These are phyloP conservation scores for Sebastes elongatus DNA, from an alignment of 2,797 vertebrate species.

Conservation along the genomic window DNA sequence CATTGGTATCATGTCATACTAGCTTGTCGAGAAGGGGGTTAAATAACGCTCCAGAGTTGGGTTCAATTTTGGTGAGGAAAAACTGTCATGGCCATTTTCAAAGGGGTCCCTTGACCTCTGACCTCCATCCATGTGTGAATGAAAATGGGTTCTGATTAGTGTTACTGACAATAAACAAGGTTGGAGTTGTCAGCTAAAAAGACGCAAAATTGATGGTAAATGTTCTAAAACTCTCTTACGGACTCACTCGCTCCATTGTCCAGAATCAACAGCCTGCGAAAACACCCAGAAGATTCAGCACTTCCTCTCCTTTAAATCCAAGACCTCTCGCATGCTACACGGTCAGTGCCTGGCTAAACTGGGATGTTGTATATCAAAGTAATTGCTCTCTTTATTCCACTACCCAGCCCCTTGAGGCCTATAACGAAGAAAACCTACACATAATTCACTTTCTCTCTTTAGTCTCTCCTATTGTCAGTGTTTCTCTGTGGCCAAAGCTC, in stretches of 20 bases:
- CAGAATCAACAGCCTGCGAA: slow-evolving; percentile 1
- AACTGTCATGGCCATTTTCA: no score
- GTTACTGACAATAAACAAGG: slow-evolving; percentile 16
- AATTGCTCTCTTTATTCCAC: slow-evolving; percentile 13
- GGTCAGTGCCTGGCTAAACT: not conserved
- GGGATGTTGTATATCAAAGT: slow-evolving; percentile 33
- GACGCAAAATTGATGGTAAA: not conserved
- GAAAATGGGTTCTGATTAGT: not conserved
- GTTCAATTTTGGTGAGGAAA: no score
- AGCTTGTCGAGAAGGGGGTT: no score
- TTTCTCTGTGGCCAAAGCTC: not conserved
- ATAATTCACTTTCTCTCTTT: not conserved
- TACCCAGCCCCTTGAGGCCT: slow-evolving; percentile 6
- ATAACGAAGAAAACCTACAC: slow-evolving; percentile 16
- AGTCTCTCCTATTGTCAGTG: not conserved
- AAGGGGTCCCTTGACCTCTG: no score
- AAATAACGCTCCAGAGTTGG: no score
- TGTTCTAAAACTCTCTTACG: not conserved
- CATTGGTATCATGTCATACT: no score
- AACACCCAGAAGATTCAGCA: not conserved
- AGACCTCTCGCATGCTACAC: not conserved
- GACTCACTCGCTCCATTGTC: not conserved
- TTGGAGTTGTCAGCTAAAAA: not conserved
- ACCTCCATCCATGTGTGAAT: no score
- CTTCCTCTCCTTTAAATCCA: slow-evolving; percentile 3